These are phyloP conservation scores for Nannoperca obscura DNA, from an alignment of 2,797 vertebrate species.

Conservation along the genomic window DNA sequence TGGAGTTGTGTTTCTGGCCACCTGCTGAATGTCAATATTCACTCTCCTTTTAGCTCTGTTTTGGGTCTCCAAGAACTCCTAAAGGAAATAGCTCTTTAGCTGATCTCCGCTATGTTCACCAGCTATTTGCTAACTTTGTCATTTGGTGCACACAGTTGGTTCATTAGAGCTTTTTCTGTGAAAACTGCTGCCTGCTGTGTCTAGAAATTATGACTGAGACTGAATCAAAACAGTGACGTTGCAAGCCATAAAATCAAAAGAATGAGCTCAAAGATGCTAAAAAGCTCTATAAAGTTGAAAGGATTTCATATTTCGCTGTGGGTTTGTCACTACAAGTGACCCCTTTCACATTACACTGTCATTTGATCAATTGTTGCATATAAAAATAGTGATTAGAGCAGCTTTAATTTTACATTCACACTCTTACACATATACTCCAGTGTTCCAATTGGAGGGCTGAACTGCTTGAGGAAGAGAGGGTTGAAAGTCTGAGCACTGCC, in stretches of 20 bases:
- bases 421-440: conserved; percentile 96
- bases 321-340: not conserved
- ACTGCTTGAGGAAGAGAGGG: conserved; percentile 93
- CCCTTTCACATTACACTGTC: not conserved
- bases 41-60: too few species aligned
- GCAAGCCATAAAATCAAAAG: not conserved
- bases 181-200: not conserved
- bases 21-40: too few species aligned
- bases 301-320: not conserved
- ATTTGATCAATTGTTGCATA: not conserved
- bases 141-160: not conserved
- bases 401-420: not conserved
- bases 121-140: too few species aligned
- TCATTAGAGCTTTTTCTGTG: not conserved
- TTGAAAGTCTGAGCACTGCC: conserved; percentile 95
- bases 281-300: not conserved
- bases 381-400: not conserved
- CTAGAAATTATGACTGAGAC: not conserved
- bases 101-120: too few species aligned
- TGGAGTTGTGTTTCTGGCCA: not conserved
- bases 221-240: not conserved
- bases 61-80: too few species aligned
- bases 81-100: too few species aligned
- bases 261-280: not conserved
- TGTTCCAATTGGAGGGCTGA: conserved; percentile 91